A percentile compares a stretch with the other conserved stretches of the same genome.
Evolutionary conservation across 2,113 vertebrate genomes (phyloP).

Genomic region (Dunckerocampus dactyliophorus): DNA sequence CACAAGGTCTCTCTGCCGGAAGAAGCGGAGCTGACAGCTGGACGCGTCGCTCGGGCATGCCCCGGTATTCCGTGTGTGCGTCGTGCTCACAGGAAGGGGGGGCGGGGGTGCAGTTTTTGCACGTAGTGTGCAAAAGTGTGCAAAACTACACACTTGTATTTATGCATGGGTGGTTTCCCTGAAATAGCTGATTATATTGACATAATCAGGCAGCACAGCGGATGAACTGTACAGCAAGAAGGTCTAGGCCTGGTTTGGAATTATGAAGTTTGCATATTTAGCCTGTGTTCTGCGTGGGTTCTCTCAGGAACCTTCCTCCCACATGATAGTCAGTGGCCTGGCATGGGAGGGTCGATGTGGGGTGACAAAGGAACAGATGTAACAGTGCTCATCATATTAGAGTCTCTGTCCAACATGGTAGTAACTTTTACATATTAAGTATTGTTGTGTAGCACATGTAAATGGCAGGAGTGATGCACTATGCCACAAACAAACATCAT

Average conservation of each 20-base stretch:
- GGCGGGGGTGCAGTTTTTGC: slow-evolving; percentile 31
- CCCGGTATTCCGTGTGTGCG: slow-evolving; percentile 63
- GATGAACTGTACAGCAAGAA: neutral
- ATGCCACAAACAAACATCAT: too few species aligned
- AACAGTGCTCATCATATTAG: too few species aligned
- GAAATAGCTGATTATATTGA: neutral
- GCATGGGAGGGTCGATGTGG: too few species aligned
- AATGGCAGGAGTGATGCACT: too few species aligned
- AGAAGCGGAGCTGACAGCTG: slow-evolving; percentile 56
- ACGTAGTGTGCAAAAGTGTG: slow-evolving; percentile 21
- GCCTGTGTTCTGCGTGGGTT: neutral
- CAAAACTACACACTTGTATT: slow-evolving; percentile 13
- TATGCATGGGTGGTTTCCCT: slow-evolving; percentile 14
- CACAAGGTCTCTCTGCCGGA: slow-evolving; percentile 49
- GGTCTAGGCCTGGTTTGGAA: too few species aligned
- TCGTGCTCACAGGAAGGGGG: slow-evolving; percentile 20
- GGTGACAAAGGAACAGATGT: too few species aligned
- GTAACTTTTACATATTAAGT: too few species aligned
- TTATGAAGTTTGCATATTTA: neutral
- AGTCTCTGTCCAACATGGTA: too few species aligned
- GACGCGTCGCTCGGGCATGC: slow-evolving; percentile 59
- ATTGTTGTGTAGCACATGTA: too few species aligned
- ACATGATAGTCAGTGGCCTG: too few species aligned
- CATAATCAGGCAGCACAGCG: neutral
- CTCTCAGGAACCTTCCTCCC: too few species aligned